Conservation (phyloP, 2,888 invertebrate genomes). For the Cryptocephalus primarius region DNA sequence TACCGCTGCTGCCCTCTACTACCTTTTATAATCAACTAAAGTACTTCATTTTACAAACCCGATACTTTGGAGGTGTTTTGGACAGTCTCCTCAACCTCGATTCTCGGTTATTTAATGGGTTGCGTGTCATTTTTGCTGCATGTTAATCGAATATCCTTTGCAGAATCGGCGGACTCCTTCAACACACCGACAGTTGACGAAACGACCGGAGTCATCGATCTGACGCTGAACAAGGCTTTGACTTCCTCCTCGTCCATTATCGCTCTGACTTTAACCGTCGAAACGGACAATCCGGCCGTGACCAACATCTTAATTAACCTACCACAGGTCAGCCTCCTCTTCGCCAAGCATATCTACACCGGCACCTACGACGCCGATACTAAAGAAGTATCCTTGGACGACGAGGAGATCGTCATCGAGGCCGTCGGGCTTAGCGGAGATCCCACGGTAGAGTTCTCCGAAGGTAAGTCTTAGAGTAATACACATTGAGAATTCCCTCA, state of each 20-base stretch:
- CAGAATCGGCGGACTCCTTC: too few species aligned
- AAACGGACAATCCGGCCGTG: slow-evolving; percentile 5
- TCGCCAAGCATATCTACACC: slow-evolving; percentile 12
- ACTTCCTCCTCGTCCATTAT: slow-evolving; percentile 1
- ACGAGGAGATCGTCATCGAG: not conserved
- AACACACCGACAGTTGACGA: not conserved
- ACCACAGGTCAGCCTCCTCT: slow-evolving; percentile 4
- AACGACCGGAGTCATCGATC: not conserved
- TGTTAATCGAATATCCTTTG: slow-evolving; percentile 1
- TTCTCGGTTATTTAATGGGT: too few species aligned
- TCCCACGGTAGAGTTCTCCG: slow-evolving; percentile 6
- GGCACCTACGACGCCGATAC: slow-evolving; percentile 12
- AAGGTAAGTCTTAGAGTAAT: slow-evolving; percentile 10
- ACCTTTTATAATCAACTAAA: too few species aligned
- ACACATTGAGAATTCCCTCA: too few species aligned
- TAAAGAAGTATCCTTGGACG: slow-evolving; percentile 8
- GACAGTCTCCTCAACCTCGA: too few species aligned
- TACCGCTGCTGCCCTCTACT: too few species aligned
- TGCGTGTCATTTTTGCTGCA: too few species aligned
- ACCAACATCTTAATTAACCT: slow-evolving; percentile 9
- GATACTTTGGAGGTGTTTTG: too few species aligned
- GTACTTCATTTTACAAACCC: too few species aligned
- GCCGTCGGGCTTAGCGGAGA: slow-evolving; percentile 2
- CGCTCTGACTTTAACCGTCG: slow-evolving; percentile 7
- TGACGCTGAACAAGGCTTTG: not conserved